Base-by-base conservation (phyloP, 2,888 invertebrate genomes). In the Epistrophe eligans region DNA sequence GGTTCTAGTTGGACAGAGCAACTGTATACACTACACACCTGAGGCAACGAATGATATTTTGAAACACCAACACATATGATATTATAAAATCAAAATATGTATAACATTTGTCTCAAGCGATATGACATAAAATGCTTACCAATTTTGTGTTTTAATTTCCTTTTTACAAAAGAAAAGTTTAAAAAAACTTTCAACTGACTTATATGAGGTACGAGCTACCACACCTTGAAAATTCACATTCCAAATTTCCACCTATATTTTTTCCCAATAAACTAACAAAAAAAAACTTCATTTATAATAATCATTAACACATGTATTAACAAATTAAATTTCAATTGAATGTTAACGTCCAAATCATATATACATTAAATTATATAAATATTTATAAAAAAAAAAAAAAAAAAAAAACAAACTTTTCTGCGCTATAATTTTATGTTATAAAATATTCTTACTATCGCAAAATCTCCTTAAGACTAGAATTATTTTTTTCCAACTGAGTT, bases 381-480 rank as follows among this genome's bases (percentile, higher is more conserved):
- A 11, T 50, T 28, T 38, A 40, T 79, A 70, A 70, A 70, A 13
- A 70, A 70, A 74, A 7, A n/a, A 15, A n/a, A 28, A 55, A 72
- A 2, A 17, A 52, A 35, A 6, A 50, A 45, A 70, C 35, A 45
- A 43, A n/a, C 11, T 62, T 45, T n/a, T n/a, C 57, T 76, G 80
- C 80, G 80, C 80, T 77, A 80, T 67, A 19, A 2, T 24, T 24
- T 24, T 19, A 60, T 72, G 19, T 67, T 28, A 45, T 79, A 43
- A 60, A 80, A 76, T 57, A 70, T 74, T 72, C 60, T 72, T 77
- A 74, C 71, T 58, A 70, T 67, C 50, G 57, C 45, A 87, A 83
- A 79, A 88, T 88, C 87, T 83, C 87, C 87, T 84, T 88, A 88
- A 72, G 83, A 88, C 87, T 88, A 88, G 84, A 88, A 77, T 79